phyloP scores from a whole-genome alignment of 2,888 invertebrate species.

The Crioceris asparagi region DNA sequence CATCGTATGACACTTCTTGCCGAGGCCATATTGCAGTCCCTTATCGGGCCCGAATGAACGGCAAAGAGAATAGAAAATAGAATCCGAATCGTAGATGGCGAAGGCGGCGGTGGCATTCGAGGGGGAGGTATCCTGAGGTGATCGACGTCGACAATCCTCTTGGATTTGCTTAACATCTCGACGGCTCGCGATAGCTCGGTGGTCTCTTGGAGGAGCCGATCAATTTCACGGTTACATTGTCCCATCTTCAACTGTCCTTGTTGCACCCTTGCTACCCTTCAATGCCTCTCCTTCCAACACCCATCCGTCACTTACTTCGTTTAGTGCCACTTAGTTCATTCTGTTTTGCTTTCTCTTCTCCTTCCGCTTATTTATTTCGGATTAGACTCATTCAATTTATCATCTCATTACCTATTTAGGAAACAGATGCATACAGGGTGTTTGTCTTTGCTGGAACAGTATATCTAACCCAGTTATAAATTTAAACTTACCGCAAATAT shows the following conservation, averaged over 20 bases:
- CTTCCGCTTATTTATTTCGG: conserved; percentile 40
- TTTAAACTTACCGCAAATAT: too few species aligned
- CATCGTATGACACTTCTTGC: too few species aligned
- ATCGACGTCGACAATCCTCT: too few species aligned
- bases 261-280: not conserved
- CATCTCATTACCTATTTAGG: conserved; percentile 37
- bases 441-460: too few species aligned
- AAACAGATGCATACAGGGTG: conserved; percentile 9
- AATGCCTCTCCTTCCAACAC: conserved; percentile 22
- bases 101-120: too few species aligned
- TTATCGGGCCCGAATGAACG: too few species aligned
- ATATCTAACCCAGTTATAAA: too few species aligned
- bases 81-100: too few species aligned
- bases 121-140: too few species aligned
- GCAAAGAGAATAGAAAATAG: too few species aligned
- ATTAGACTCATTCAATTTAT: conserved; percentile 40
- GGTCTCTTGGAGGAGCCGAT: conserved; percentile 31
- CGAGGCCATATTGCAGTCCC: too few species aligned
- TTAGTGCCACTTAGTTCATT: conserved; percentile 37
- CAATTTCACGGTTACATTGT: conserved; percentile 40
- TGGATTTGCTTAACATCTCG: conserved; percentile 36
- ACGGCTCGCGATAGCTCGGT: conserved; percentile 31
- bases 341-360: conserved; percentile 35
- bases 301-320: conserved; percentile 38
- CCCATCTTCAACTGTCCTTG: conserved; percentile 22